These are phyloP conservation scores for Achatina immaculata DNA, from an alignment of 1,140 invertebrate species.

Conservation along the genomic window DNA sequence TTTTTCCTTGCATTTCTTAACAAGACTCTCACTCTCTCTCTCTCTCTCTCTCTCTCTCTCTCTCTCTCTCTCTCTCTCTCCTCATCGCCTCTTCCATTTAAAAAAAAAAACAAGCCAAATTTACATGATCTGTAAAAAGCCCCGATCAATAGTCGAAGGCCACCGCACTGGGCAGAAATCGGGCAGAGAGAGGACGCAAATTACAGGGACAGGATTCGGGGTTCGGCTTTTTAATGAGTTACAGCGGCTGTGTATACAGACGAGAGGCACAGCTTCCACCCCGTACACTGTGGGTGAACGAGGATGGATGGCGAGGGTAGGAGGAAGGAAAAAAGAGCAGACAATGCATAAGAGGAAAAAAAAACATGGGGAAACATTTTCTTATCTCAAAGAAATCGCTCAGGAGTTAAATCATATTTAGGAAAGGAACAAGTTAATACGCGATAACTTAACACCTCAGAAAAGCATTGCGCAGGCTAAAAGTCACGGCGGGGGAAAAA, in stretches of 20 bases:
- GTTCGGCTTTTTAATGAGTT: too few species aligned
- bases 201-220: neutral
- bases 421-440: too few species aligned
- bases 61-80: conserved; percentile 2
- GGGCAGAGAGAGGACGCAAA: neutral
- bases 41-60: conserved; percentile 1
- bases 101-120: neutral
- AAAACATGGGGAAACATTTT: too few species aligned
- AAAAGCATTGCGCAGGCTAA: too few species aligned
- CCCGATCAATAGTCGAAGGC: neutral
- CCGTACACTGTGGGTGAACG: neutral
- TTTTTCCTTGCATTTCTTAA: neutral
- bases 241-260: too few species aligned
- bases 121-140: neutral
- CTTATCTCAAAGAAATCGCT: too few species aligned
- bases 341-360: too few species aligned
- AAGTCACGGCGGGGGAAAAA: too few species aligned
- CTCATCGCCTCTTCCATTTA: neutral
- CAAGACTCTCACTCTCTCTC: neutral
- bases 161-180: neutral
- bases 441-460: too few species aligned
- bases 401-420: too few species aligned
- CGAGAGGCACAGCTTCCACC: too few species aligned
- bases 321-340: neutral
- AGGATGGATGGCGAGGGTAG: neutral